Conservation (phyloP, 2,797 vertebrate species). For the Phyllotis vaccarum region DNA sequence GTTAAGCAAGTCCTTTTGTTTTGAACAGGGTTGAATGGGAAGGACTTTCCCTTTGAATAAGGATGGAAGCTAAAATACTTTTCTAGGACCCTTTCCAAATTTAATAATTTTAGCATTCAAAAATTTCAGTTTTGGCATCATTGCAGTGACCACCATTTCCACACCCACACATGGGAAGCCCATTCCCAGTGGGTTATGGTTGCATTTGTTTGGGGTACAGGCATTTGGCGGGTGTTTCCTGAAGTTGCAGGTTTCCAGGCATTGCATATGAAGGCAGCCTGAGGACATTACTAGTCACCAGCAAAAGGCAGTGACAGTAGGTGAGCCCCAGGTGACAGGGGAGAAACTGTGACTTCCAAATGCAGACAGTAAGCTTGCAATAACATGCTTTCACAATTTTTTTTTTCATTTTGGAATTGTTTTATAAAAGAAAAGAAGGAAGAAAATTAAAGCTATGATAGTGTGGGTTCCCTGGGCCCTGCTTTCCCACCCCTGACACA, state of each 20-base stretch:
- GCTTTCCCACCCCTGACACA: neutral
- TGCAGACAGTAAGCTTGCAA: slow-evolving; percentile 7
- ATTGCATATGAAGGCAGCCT: neutral
- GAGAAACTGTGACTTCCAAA: slow-evolving; percentile 16
- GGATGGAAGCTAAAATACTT: slow-evolving; percentile 67
- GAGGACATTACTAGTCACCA: neutral
- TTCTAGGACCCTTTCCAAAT: slow-evolving; percentile 82
- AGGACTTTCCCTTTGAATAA: slow-evolving; percentile 66
- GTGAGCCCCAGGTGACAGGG: neutral
- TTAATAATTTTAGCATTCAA: neutral
- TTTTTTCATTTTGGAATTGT: slow-evolving; percentile 1
- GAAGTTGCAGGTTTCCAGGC: neutral
- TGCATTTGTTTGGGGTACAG: slow-evolving; percentile 66
- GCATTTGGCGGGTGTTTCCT: slow-evolving; percentile 32
- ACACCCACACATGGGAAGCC: rapidly evolving
- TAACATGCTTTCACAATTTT: slow-evolving; percentile 50
- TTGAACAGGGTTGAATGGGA: slow-evolving; percentile 71
- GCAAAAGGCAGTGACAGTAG: neutral
- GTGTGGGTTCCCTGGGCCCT: slow-evolving; percentile 11
- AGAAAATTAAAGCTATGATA: slow-evolving; percentile 31
- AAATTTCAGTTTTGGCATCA: slow-evolving; percentile 72
- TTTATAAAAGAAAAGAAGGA: neutral
- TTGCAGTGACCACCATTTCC: slow-evolving; percentile 78
- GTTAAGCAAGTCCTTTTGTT: slow-evolving; percentile 75
- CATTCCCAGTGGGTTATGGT: slow-evolving; percentile 59